Evolutionary conservation across 2,797 vertebrate species (phyloP).

Genomic region (Steatocranus sp.): DNA sequence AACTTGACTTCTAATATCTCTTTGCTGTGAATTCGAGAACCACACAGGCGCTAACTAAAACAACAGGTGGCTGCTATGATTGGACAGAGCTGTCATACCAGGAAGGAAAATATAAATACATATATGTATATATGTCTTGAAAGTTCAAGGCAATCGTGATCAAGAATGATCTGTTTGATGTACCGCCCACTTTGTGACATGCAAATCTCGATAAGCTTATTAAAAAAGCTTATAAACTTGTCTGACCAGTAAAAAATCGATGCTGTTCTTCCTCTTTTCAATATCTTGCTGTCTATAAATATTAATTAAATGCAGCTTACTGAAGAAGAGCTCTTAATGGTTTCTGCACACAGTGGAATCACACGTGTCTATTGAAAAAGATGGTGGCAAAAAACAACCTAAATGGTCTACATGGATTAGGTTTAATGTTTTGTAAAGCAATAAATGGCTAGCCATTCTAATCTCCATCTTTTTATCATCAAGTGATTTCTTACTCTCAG

Average conservation of each 20-base stretch:
- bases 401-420: background rate
- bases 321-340: background rate
- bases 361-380: background rate
- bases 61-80: background rate
- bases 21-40: background rate
- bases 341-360: background rate
- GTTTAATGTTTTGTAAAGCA: background rate
- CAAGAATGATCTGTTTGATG: background rate
- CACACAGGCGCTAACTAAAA: background rate
- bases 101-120: background rate
- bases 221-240: background rate
- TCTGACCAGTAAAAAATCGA: background rate
- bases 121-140: background rate
- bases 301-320: background rate
- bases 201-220: background rate
- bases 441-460: background rate
- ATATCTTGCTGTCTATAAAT: background rate
- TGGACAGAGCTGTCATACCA: background rate
- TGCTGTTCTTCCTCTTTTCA: background rate
- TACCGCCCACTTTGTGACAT: background rate
- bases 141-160: background rate
- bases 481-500: background rate
- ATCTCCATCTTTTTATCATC: background rate
- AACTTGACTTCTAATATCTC: background rate
- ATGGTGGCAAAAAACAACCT: background rate